Conservation (phyloP, 2,888 invertebrate genomes). For the Drosophila histrio region DNA sequence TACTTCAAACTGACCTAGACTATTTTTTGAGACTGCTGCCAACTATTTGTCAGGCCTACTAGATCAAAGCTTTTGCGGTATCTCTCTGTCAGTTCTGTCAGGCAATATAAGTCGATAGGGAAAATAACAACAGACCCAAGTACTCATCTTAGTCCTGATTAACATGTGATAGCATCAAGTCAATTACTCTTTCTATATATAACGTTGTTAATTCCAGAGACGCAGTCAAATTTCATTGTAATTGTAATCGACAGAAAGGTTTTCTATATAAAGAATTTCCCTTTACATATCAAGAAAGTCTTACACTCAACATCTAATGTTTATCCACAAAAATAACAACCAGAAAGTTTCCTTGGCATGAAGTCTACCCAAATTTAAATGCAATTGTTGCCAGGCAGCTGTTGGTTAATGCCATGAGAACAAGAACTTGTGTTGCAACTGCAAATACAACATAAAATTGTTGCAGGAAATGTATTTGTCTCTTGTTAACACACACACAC, state of each 20-base stretch:
- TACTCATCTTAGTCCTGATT: not conserved
- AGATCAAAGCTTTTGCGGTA: no score
- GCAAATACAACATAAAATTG: conserved; percentile 26
- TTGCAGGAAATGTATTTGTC: conserved; percentile 54
- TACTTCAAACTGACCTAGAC: not conserved
- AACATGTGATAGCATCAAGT: no score
- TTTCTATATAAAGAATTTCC: no score
- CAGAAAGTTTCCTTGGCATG: not conserved
- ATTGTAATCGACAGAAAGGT: no score
- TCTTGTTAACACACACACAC: conserved; percentile 27
- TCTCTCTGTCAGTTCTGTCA: no score
- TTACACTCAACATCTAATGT: not conserved
- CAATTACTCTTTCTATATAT: no score
- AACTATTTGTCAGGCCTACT: not conserved
- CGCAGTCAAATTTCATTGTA: no score
- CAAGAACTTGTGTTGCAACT: not conserved
- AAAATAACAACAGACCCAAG: no score
- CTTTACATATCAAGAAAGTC: not conserved
- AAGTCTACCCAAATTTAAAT: not conserved
- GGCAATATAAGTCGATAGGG: no score
- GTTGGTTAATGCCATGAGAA: not conserved
- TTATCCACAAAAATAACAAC: not conserved
- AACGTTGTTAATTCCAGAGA: no score
- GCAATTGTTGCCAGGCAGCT: not conserved
- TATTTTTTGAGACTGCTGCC: not conserved